A percentile compares a stretch with the other conserved stretches of the same genome.
These are phyloP conservation scores for Diarsia mendica DNA, from an alignment of 2,888 invertebrate genomes.

Conservation along the genomic window DNA sequence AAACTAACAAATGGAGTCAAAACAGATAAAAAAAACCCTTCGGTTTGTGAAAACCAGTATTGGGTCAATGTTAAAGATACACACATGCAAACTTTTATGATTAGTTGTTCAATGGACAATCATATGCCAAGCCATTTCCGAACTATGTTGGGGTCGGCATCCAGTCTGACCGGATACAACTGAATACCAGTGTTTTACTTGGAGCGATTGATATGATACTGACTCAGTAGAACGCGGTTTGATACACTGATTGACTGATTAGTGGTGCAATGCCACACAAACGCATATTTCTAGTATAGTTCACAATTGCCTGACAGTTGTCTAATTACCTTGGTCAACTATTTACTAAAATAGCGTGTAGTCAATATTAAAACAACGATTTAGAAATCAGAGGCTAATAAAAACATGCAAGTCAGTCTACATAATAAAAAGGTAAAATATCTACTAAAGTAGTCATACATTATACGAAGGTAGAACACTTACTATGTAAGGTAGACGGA, in stretches of 20 bases:
- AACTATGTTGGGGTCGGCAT: too few species aligned
- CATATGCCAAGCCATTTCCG: too few species aligned
- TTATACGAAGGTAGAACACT: neutral
- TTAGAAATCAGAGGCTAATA: neutral
- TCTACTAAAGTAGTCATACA: conserved; percentile 60
- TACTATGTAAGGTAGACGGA: conserved; percentile 82
- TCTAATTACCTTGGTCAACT: neutral
- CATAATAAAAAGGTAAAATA: neutral
- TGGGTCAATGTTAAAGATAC: neutral
- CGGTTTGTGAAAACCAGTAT: neutral
- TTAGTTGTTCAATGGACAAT: neutral
- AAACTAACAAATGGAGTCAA: neutral
- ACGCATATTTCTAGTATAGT: neutral
- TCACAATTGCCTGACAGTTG: neutral
- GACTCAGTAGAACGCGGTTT: neutral
- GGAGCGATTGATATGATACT: neutral
- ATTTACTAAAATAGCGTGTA: neutral
- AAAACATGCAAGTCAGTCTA: neutral
- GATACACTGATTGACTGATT: neutral
- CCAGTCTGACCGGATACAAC: too few species aligned
- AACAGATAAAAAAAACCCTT: neutral
- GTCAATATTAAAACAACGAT: neutral
- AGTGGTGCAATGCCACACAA: neutral
- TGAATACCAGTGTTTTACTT: too few species aligned
- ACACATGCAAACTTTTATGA: neutral